These are phyloP conservation scores for Actenoides lindsayi DNA, from an alignment of 2,113 vertebrate species.

Conservation along the genomic window DNA sequence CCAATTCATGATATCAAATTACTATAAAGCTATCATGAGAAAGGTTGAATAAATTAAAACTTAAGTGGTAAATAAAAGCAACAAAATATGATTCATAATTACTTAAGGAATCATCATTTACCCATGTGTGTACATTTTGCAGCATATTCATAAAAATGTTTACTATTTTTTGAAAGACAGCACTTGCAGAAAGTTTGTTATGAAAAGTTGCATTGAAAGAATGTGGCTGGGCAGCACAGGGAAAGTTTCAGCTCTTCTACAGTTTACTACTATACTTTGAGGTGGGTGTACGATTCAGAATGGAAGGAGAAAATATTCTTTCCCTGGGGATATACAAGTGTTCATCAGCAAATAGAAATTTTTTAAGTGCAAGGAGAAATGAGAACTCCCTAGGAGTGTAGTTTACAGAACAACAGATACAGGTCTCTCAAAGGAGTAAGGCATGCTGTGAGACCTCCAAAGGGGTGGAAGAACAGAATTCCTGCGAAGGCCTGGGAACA, in stretches of 20 bases:
- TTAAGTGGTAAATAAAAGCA: neutral
- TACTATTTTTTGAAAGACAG: neutral
- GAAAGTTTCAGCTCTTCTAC: neutral
- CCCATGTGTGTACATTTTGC: neutral
- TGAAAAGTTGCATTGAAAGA: neutral
- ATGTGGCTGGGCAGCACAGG: neutral
- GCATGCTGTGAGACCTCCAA: rapidly evolving
- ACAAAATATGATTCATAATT: neutral
- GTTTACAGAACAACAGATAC: neutral
- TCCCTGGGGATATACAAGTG: neutral
- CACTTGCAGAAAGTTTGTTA: neutral
- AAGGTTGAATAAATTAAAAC: neutral
- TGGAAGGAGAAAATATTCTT: neutral
- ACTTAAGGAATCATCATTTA: neutral
- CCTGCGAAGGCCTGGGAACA: too few species aligned
- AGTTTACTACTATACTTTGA: neutral
- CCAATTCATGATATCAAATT: neutral
- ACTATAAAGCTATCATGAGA: neutral
- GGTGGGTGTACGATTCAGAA: neutral
- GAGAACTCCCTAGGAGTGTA: neutral
- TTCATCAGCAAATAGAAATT: neutral
- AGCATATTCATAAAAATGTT: neutral
- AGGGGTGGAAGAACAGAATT: neutral
- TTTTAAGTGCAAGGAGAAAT: neutral
- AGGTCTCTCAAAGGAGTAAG: neutral